Base-by-base conservation (phyloP, 2,113 vertebrate genomes). In the Sebastes schlegelii region DNA sequence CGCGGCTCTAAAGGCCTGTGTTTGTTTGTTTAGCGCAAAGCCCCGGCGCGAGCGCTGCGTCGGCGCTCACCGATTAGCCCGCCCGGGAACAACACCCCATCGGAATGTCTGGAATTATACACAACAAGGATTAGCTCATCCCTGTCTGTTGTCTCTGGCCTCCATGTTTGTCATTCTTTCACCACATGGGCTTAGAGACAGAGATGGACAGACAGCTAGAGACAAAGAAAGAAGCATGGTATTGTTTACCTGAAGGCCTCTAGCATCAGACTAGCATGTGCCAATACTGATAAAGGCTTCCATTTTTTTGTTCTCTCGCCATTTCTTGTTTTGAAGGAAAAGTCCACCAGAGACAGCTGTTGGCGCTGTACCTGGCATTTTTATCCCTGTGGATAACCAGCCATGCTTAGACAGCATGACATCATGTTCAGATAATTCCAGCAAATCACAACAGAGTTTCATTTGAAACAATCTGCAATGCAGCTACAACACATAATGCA, bases 81-180 rank as follows among this genome's bases (percentile, higher is more conserved):
- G 76, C 71, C 73, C 66, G 64, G 68, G 76, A 90, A 88, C 91
- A 94, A 92, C 92, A 89, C 86, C 90, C 72, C 72, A 81, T 87
- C n/a, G 91, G 93, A 93, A 94, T 95, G 94, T 90, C 84, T 91
- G 92, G 93, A 95, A 94, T 93, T 89, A 89, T 83, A 86, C 92
- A 94, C 86, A 94, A 94, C 92, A 92, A 82, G 86, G 91, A 94
- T 94, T 94, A 94, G 90, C 91, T 94, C 93, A 94, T 93, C 89
- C 88, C 86, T 91, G 87, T 79, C 89, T 94, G 92, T 93, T 94
- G 94, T 92, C 90, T 92, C 78, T 86, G 83, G 80, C 79, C 86
- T 82, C 82, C 55, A 26, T 68, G 80, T 88, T 91, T 92, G 90
- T 87, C 90, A 91, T 92, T 91, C 88, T 93, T 92, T 89, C 74